Evolutionary conservation across 1,140 invertebrate genomes (phyloP).

Genomic region (Manduca sexta): DNA sequence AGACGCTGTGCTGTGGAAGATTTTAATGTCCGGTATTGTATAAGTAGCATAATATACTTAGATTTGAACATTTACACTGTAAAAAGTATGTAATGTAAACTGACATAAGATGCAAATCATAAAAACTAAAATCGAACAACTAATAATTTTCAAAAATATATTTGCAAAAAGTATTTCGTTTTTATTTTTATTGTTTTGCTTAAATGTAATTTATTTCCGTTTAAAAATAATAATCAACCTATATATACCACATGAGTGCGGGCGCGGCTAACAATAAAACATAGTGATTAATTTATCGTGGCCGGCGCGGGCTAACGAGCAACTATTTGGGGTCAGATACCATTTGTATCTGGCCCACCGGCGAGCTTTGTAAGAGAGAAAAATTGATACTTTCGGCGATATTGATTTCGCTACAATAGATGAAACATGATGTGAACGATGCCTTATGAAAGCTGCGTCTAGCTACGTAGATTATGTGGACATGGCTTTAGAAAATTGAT

Average conservation of each 20-base stretch:
- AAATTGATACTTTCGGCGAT: slow-evolving; percentile 27
- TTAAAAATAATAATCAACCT: not conserved
- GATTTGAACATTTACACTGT: too few species aligned
- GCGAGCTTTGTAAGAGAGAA: slow-evolving; percentile 26
- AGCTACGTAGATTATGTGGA: too few species aligned
- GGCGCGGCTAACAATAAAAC: slow-evolving; percentile 53
- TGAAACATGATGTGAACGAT: slow-evolving; percentile 2
- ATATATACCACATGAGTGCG: slow-evolving; percentile 9
- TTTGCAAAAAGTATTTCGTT: too few species aligned
- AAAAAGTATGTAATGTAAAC: too few species aligned
- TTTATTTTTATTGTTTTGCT: not conserved
- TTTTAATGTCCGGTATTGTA: too few species aligned
- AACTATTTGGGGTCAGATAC: slow-evolving; percentile 44
- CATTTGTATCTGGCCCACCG: slow-evolving; percentile 37
- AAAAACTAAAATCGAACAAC: too few species aligned
- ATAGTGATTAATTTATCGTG: slow-evolving; percentile 53
- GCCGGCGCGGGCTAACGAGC: slow-evolving; percentile 45
- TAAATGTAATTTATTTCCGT: not conserved
- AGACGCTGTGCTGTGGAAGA: too few species aligned
- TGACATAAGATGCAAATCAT: too few species aligned
- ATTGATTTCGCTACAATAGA: slow-evolving; percentile 27
- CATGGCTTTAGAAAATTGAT: too few species aligned
- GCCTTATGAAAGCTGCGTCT: too few species aligned
- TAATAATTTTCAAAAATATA: too few species aligned
- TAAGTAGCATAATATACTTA: too few species aligned